Percentiles rank a stretch among this genome's conserved stretches.
These are phyloP conservation scores for Myiozetetes cayanensis DNA, from an alignment of 2,113 vertebrate genomes.

Conservation along the genomic window DNA sequence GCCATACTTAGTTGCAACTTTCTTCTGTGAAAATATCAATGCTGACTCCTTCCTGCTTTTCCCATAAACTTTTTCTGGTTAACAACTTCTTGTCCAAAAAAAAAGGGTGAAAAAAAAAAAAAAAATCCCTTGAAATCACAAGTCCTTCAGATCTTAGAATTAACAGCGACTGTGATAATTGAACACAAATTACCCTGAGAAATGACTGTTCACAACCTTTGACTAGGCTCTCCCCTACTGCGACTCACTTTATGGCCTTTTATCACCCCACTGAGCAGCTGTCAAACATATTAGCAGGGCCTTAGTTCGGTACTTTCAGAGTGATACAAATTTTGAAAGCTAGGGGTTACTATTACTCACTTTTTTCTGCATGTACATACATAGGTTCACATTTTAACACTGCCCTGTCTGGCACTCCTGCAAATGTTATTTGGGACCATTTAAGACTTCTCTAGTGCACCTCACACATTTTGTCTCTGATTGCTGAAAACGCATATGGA, in stretches of 20 bases:
- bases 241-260: not conserved
- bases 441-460: not conserved
- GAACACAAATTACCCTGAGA: not conserved
- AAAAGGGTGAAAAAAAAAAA: fast-evolving
- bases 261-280: not conserved
- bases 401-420: not conserved
- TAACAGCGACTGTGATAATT: not conserved
- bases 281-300: not conserved
- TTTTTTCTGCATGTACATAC: fast-evolving
- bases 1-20: not conserved
- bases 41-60: not conserved
- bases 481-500: not conserved
- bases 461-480: not conserved
- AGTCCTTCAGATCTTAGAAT: not conserved
- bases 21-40: not conserved
- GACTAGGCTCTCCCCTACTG: not conserved
- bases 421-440: not conserved
- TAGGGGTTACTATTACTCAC: not conserved
- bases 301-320: not conserved
- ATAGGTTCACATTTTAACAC: not conserved
- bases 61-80: not conserved
- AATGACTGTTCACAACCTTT: not conserved
- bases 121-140: not conserved
- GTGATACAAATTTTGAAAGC: not conserved
- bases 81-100: not conserved